phyloP scores from a whole-genome alignment of 2,797 vertebrate species.

The Tiaroga cobitis region DNA sequence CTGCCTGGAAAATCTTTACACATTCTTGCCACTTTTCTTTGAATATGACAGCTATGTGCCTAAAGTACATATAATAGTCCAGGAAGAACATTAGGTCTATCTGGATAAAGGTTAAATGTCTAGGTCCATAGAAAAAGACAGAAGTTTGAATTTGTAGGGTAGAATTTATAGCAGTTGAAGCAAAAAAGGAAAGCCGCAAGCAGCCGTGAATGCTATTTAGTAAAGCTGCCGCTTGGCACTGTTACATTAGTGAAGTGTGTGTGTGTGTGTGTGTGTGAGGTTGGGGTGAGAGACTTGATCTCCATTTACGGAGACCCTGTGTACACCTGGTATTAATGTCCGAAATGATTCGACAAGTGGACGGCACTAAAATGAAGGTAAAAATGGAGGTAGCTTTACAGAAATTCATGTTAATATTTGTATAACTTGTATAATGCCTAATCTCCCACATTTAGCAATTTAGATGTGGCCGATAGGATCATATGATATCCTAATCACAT shows the following conservation, averaged over 20 bases:
- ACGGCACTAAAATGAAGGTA: background rate
- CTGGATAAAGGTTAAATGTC: constrained; percentile 2
- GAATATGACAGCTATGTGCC: constrained; percentile 3
- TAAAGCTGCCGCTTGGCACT: background rate
- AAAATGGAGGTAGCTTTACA: background rate
- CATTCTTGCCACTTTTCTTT: constrained; percentile 19
- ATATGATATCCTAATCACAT: background rate
- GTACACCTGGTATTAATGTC: constrained; percentile 36
- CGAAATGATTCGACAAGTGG: background rate
- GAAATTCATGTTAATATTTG: background rate
- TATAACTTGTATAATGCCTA: background rate
- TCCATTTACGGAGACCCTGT: background rate
- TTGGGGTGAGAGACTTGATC: background rate
- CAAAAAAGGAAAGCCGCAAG: background rate
- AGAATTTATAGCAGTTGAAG: constrained; percentile 30
- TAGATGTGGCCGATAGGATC: background rate
- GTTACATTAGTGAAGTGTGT: background rate
- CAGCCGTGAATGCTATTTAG: background rate
- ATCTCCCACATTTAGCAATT: background rate
- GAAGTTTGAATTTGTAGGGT: constrained; percentile 11
- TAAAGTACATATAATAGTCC: background rate
- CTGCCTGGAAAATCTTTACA: constrained; percentile 6
- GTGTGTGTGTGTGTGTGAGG: no score
- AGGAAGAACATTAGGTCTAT: constrained; percentile 11
- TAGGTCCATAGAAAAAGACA: background rate